Percentiles rank a stretch among this genome's conserved stretches.
Evolutionary conservation across 2,797 vertebrate species (phyloP).

Genomic region (Peromyscus nudipes): DNA sequence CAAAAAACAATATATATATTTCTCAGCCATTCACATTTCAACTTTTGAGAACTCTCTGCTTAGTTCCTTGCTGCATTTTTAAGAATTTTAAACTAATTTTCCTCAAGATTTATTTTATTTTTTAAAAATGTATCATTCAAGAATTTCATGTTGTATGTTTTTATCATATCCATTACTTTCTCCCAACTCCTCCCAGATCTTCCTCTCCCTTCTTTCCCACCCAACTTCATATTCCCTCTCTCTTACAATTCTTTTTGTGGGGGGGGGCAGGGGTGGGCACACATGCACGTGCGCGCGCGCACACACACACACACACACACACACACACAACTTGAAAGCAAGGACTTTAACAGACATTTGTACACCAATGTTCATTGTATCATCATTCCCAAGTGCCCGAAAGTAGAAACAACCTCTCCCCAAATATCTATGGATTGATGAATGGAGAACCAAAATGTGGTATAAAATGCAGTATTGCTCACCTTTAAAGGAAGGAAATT

Average conservation of each 20-base stretch:
- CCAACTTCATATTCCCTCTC: too few species aligned
- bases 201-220: too few species aligned
- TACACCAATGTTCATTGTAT: not conserved
- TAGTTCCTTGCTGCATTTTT: not conserved
- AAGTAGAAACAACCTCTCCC: not conserved
- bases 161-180: too few species aligned
- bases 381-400: not conserved
- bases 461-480: not conserved
- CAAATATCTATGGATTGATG: not conserved
- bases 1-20: too few species aligned
- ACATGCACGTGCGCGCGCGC: too few species aligned
- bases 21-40: too few species aligned
- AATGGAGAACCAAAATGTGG: not conserved
- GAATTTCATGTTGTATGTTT: too few species aligned
- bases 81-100: not conserved
- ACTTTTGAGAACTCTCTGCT: too few species aligned
- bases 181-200: too few species aligned
- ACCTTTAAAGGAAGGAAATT: conserved; percentile 20
- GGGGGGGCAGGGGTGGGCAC: too few species aligned
- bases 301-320: not conserved
- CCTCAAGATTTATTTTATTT: not conserved
- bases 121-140: not conserved
- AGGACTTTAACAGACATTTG: not conserved
- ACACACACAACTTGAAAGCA: not conserved
- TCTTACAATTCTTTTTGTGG: too few species aligned